Evolutionary conservation across 2,888 invertebrate genomes (phyloP).

Genomic region (Agonopterix alstromeriana): DNA sequence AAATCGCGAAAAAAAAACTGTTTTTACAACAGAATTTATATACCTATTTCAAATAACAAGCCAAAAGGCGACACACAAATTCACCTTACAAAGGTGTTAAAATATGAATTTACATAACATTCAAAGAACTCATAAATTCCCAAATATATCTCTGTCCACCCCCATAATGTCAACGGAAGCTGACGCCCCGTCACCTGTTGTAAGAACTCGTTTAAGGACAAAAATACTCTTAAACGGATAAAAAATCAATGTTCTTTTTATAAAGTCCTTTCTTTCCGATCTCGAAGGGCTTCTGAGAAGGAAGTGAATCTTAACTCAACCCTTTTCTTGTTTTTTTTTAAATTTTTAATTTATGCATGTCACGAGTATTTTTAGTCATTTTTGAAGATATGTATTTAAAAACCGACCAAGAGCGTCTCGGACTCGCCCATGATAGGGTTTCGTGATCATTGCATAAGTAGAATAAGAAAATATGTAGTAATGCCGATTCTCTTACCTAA

Average conservation of each 20-base stretch:
- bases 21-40: too few species aligned
- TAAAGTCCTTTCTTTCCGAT: conserved; percentile 10
- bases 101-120: not conserved
- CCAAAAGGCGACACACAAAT: too few species aligned
- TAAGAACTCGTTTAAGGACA: not conserved
- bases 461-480: too few species aligned
- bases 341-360: not conserved
- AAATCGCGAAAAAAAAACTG: too few species aligned
- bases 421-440: too few species aligned
- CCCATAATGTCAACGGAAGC: conserved; percentile 1
- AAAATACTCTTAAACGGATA: conserved; percentile 4
- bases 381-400: too few species aligned
- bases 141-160: not conserved
- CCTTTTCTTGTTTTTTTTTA: not conserved
- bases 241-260: conserved; percentile 10
- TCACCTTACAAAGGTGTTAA: not conserved
- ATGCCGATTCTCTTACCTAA: too few species aligned
- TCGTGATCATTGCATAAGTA: too few species aligned
- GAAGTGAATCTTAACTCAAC: conserved; percentile 9
- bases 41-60: too few species aligned
- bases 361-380: not conserved
- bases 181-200: not conserved
- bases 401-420: too few species aligned
- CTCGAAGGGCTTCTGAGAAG: conserved; percentile 18
- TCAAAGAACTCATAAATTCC: not conserved